Evolutionary conservation across 2,113 vertebrate genomes (phyloP).

Genomic region (Zeus faber): DNA sequence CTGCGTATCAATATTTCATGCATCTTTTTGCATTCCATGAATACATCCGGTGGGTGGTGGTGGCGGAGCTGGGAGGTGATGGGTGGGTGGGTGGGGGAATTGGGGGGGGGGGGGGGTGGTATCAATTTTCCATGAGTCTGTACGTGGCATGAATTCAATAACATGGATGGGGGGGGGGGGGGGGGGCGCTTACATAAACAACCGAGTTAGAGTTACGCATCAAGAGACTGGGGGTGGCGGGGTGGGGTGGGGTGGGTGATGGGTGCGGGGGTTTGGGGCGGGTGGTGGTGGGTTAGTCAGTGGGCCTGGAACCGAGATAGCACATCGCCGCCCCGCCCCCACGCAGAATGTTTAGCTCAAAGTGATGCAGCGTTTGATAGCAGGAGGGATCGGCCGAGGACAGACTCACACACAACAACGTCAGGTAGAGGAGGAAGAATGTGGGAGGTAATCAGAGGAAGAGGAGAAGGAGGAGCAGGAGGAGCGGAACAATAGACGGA

Average conservation of each 20-base stretch:
- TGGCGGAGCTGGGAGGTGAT: too few relatives aligned
- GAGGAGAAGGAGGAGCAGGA: background rate
- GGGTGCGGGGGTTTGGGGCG: too few relatives aligned
- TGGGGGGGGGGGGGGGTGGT: background rate
- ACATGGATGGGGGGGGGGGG: too few relatives aligned
- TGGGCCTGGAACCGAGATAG: slow-evolving; percentile 12
- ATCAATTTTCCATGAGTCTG: too few relatives aligned
- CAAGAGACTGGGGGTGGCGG: slow-evolving; percentile 26
- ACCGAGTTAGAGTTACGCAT: slow-evolving; percentile 3
- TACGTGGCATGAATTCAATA: slow-evolving; percentile 4
- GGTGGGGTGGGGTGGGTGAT: slow-evolving; percentile 6
- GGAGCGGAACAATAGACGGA: background rate
- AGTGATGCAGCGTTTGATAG: slow-evolving; percentile 23
- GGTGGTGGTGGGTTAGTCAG: slow-evolving; percentile 28
- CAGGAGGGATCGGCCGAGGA: slow-evolving; percentile 41
- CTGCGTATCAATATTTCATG: slow-evolving; percentile 16
- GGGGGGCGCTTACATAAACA: slow-evolving; percentile 13
- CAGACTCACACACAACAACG: background rate
- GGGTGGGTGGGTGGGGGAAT: too few relatives aligned
- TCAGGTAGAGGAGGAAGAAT: slow-evolving; percentile 7
- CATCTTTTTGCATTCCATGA: slow-evolving; percentile 9
- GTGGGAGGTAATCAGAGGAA: background rate
- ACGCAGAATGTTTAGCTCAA: slow-evolving; percentile 16
- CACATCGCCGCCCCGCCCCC: slow-evolving; percentile 21
- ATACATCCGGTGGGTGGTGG: background rate